Base-by-base conservation (phyloP, 2,797 vertebrate genomes). In the Gallinago solitaria region DNA sequence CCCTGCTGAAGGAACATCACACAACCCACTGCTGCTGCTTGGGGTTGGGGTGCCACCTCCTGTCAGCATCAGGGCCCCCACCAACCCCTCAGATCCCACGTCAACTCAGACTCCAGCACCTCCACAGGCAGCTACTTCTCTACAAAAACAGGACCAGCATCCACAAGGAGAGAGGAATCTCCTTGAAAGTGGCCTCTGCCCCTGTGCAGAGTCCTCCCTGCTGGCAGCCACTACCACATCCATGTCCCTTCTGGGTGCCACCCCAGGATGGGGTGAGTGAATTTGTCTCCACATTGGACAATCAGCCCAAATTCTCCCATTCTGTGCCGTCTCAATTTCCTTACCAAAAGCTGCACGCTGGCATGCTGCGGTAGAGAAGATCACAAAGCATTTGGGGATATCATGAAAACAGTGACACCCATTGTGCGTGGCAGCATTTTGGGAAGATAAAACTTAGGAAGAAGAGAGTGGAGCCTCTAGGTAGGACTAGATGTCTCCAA, bases 381-480 rank as follows among this genome's bases (percentile, higher is more conserved):
- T 33, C 37, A 43, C 0, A 0, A 69, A 77, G 60, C 8, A 8
- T 28, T 11, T n/a, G 54, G 39, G n/a, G 50, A 5, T 12, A 23
- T 4, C 50, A 9, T 2, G 13, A 64, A 64, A 64, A 54, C 77
- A 63, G 48, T 43, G 33, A 71, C 25, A 11, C 16, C 16, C 37
- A 11, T 7, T 32, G 53, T 18, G 28, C 2, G 0, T 9, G 56
- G 47, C 67, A 75, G 60, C 25, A 2, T 50, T 18, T 23, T 19
- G 12, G 30, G 35, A 56, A 68, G 37, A 65, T 15, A 27, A 70
- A 70, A 68, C 68, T 37, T 19, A 35, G 51, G 33, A 57, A 33
- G 45, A 45, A 33, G 7, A 65, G 28, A 73, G 37, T 8, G 6
- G 12, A 10, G 30, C 79, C 27, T 54, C 21, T 32, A 80, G 59